Base-by-base conservation (phyloP, 2,797 vertebrate species). In the Pitangus sulphuratus region DNA sequence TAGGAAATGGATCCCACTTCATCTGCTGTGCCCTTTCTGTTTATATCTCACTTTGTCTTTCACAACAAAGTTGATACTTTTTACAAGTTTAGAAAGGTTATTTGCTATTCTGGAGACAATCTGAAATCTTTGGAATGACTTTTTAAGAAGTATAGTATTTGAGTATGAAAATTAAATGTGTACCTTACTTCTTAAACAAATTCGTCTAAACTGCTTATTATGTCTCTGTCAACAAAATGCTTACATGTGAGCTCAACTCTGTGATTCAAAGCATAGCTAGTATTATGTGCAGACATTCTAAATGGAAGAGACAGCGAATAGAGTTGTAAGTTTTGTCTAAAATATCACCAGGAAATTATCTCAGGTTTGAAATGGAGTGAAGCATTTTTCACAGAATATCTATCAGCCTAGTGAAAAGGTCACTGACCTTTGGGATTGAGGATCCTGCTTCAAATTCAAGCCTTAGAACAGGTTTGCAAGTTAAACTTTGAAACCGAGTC, bases 91-190 rank as follows among this genome's bases (percentile, higher is more conserved):
- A 15, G 51, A 35, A 78, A 72, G 45, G 26, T 68, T 58, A 71
- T 87, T 96, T 84, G n/a, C n/a, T 84, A 81, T 94, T 90, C 93
- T 77, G 64, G 54, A 95, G 61, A 58, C 82, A 90, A 93, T 84
- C 28, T n/a, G 51, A 96, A 97, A 95, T 97, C 96, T 96, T 95
- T 91, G 86, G 77, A 95, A 95, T 93, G 96, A 97, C 95, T 96
- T 97, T 95, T 95, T 77, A 93, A 93, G 89, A 68, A 47, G 71
- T 64, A 31, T 10, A 65, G 39, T 97, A 95, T 97, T 97, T 97
- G 95, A 93, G 19, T 92, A 97, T 92, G 97, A 94, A 97, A 97
- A 97, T 97, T 79, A 87, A 97, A 96, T 96, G 95, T 97, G 95
- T 96, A 95, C 93, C 69, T 90, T 96, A 70, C 82, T 95, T 78